phyloP scores from a whole-genome alignment of 2,888 invertebrate species.

The Lottia scabra region DNA sequence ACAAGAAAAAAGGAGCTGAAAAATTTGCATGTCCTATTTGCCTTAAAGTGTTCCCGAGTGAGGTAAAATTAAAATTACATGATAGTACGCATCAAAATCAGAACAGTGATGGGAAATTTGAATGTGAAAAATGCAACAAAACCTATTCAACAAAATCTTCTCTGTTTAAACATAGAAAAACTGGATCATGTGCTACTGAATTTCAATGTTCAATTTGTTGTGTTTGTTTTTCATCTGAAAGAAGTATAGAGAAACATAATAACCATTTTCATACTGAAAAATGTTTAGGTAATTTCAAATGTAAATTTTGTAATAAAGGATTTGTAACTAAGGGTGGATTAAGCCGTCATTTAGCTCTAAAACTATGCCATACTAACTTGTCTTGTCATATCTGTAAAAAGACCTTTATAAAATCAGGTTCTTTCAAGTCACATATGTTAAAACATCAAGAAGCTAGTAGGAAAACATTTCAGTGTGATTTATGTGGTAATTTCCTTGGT shows the following conservation, averaged over 20 bases:
- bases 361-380: neutral
- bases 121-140: constrained; percentile 5
- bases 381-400: neutral
- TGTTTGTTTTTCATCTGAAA: neutral
- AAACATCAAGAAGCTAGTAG: neutral
- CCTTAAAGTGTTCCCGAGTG: neutral
- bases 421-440: neutral
- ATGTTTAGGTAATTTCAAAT: neutral
- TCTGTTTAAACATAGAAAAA: constrained; percentile 5
- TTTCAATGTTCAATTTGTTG: neutral
- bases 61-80: neutral
- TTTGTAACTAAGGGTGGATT: neutral
- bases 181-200: neutral
- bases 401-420: neutral
- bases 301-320: neutral
- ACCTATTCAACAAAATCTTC: neutral
- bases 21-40: neutral
- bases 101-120: neutral
- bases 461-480: neutral
- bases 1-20: neutral
- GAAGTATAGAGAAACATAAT: neutral
- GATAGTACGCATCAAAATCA: neutral
- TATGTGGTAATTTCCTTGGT: neutral
- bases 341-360: neutral
- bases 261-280: neutral